Evolutionary conservation across 2,113 vertebrate species (phyloP), one percentile per base, ranked within the genome.

Genomic region (Neogobius melanostomus): DNA sequence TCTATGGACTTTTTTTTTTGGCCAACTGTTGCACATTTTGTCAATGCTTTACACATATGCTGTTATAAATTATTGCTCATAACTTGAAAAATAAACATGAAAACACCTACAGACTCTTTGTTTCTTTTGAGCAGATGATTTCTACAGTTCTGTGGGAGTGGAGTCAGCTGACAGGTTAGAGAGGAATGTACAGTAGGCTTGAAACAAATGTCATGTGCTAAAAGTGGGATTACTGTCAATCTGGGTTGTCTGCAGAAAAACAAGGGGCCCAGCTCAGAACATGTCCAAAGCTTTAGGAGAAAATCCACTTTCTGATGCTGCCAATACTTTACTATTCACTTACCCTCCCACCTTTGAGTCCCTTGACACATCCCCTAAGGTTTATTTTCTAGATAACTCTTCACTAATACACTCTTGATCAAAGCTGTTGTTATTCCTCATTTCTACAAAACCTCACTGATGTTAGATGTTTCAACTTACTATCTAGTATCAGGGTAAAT

Each of bases 51-150:
- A 91, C 95, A 95, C 96, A 95, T 95, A 94, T 76, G 94, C 94
- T 94, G 95, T 96, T 93, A 93, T 97, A 98, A 98, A 95, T 97
- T 98, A 98, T 97, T 95, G 91, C 93, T 94, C 93, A 95, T 95
- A 93, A 95, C 91, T 93, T 93, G 88, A 90, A 94, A 95, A 97
- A 98, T 97, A 94, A 93, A 93, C 82, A 88, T 94, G 88, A 93
- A 94, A 94, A 92, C 92, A 89, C 89, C 87, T 87, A 53, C 64
- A 70, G 60, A 28, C 48, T 74, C 78, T 62, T 77, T 74, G 52
- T 86, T 72, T 4, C 11, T 43, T 17, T 43, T 57, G 11, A 36
- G 7, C 59, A 43, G 14, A 5, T n/a, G 8, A 8, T 15, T 45
- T 15, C 42, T 44, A 14, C n/a, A 15, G 42, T 60, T 43, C 15